A percentile compares a stretch with the other conserved stretches of the same genome.
These are phyloP conservation scores for Pygoscelis adeliae DNA, from an alignment of 2,113 vertebrate species.

Conservation along the genomic window DNA sequence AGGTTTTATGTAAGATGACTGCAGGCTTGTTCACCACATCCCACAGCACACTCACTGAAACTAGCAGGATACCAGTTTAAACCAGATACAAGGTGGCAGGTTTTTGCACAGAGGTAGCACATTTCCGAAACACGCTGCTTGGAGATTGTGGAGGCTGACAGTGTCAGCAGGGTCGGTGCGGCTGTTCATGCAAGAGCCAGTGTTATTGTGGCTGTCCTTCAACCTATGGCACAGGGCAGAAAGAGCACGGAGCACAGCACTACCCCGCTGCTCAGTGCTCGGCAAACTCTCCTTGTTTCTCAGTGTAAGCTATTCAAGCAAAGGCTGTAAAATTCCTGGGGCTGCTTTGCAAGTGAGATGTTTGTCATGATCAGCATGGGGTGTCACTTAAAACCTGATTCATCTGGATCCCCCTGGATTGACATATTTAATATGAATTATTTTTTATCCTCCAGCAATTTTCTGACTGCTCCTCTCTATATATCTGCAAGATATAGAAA, in stretches of 20 bases:
- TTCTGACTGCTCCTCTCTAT: conserved; percentile 39
- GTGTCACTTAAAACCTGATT: conserved; percentile 53
- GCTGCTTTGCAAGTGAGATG: conserved; percentile 10
- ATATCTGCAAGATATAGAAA: conserved; percentile 21
- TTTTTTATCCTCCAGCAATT: conserved; percentile 39
- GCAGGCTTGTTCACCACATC: neutral
- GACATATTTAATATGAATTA: conserved; percentile 31
- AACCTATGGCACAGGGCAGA: neutral
- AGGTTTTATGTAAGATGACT: neutral
- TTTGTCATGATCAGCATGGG: conserved; percentile 9
- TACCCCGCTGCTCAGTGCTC: neutral
- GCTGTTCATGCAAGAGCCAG: neutral
- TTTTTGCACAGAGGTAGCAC: neutral
- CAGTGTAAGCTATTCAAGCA: neutral
- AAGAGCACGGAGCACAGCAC: neutral
- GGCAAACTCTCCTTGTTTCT: neutral
- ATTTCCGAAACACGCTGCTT: neutral
- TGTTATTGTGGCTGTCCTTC: neutral
- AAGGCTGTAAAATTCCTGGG: neutral
- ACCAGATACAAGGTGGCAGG: neutral
- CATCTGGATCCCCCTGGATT: conserved; percentile 32
- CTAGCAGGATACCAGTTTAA: neutral
- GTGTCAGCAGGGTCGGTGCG: neutral
- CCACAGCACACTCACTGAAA: neutral
- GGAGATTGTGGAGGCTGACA: neutral